phyloP scores from a whole-genome alignment of 2,888 invertebrate species.

The Campopleginae sp. region DNA sequence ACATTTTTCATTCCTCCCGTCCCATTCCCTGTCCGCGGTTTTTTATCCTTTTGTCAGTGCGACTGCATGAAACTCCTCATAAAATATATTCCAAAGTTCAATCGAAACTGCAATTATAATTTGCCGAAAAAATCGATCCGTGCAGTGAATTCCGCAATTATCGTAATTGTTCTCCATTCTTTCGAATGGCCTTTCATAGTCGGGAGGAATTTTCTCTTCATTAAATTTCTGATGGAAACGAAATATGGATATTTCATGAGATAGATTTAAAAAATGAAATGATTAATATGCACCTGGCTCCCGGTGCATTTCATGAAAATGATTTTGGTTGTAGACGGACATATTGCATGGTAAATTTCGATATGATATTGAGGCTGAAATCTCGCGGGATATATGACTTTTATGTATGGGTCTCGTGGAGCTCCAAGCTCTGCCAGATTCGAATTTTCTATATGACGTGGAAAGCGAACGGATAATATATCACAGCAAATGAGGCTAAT shows the following conservation, averaged over 20 bases:
- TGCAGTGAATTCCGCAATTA: background rate
- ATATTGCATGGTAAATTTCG: background rate
- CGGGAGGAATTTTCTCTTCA: background rate
- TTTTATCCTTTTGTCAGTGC: background rate
- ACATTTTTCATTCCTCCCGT: background rate
- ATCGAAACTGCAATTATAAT: background rate
- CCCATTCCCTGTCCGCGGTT: background rate
- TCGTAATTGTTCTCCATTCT: background rate
- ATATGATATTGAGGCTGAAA: background rate
- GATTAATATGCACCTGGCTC: background rate
- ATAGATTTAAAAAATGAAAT: background rate
- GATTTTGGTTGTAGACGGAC: background rate
- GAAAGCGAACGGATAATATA: slow-evolving; percentile 2
- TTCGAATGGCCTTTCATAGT: background rate
- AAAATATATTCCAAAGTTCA: background rate
- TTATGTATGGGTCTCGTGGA: background rate
- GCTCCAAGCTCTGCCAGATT: background rate
- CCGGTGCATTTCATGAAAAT: background rate
- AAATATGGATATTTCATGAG: background rate
- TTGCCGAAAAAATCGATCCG: background rate
- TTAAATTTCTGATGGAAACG: background rate
- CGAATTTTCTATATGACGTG: background rate
- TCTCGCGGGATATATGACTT: background rate
- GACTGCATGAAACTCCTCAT: background rate
- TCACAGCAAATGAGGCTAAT: background rate